Evolutionary conservation across 2,888 invertebrate species (phyloP).

Genomic region (Protophormia terraenovae): DNA sequence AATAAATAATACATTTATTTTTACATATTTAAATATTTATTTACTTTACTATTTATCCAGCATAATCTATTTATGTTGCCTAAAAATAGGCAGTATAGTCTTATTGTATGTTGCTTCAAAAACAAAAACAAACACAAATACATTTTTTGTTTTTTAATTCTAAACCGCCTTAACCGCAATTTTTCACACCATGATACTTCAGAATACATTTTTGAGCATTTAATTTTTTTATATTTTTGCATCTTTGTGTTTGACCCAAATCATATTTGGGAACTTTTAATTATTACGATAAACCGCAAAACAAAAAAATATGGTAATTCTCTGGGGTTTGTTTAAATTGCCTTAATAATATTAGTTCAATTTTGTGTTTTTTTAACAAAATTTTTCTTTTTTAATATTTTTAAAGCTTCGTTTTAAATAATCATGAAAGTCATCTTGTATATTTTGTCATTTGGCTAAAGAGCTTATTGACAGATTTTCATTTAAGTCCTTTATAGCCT

Average conservation of each 20-base stretch:
- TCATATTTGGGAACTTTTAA: background rate
- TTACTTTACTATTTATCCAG: background rate
- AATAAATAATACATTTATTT: too few relatives aligned
- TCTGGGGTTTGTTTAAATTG: background rate
- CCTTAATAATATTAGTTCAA: background rate
- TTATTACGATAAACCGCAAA: constrained; percentile 33
- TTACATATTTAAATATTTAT: too few relatives aligned
- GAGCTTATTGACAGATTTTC: background rate
- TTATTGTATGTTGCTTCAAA: background rate
- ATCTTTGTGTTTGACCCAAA: background rate
- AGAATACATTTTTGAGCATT: background rate
- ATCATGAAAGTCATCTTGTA: background rate
- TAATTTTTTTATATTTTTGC: background rate
- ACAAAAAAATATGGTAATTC: constrained; percentile 28
- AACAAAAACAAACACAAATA: background rate
- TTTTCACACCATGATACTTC: background rate
- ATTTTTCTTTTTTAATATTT: background rate
- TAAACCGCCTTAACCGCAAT: background rate
- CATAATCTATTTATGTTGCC: background rate
- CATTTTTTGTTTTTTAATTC: background rate
- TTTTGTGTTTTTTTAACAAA: background rate
- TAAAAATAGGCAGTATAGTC: background rate
- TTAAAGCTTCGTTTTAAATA: background rate
- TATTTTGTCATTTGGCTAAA: background rate
- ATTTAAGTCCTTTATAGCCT: background rate